phyloP scores from a whole-genome alignment of 1,140 invertebrate species.

The Euura lappo region DNA sequence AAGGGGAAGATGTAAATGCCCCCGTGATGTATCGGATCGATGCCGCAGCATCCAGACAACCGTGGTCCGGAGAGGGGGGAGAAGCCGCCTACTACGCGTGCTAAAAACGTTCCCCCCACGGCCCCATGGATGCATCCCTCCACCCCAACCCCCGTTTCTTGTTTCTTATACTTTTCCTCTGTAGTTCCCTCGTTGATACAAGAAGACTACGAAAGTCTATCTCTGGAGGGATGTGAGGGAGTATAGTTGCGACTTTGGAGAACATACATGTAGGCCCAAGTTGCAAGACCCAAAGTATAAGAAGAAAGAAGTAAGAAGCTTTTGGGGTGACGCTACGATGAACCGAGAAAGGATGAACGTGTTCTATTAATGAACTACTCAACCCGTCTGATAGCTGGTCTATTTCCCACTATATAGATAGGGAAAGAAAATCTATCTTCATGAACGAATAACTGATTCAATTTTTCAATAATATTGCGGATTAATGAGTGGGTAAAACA shows the following conservation, averaged over 20 bases:
- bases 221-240: no score
- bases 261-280: no score
- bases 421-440: no score
- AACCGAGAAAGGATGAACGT: not conserved
- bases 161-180: conserved; percentile 13
- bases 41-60: conserved; percentile 59
- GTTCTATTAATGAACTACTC: not conserved
- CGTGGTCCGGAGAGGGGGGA: conserved; percentile 13
- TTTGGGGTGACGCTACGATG: not conserved
- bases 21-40: conserved; percentile 63
- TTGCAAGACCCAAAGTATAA: not conserved
- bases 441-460: no score
- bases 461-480: no score
- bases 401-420: not conserved
- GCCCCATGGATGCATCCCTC: conserved; percentile 16
- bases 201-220: no score
- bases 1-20: conserved; percentile 58
- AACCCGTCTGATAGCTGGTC: no score
- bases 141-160: not conserved
- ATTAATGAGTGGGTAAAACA: no score
- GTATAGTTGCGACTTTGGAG: no score
- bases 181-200: not conserved
- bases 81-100: conserved; percentile 54
- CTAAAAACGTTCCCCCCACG: conserved; percentile 56
- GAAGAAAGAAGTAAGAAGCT: not conserved